Evolutionary conservation across 1,140 invertebrate genomes (phyloP).

Genomic region (Augochlora pura): DNA sequence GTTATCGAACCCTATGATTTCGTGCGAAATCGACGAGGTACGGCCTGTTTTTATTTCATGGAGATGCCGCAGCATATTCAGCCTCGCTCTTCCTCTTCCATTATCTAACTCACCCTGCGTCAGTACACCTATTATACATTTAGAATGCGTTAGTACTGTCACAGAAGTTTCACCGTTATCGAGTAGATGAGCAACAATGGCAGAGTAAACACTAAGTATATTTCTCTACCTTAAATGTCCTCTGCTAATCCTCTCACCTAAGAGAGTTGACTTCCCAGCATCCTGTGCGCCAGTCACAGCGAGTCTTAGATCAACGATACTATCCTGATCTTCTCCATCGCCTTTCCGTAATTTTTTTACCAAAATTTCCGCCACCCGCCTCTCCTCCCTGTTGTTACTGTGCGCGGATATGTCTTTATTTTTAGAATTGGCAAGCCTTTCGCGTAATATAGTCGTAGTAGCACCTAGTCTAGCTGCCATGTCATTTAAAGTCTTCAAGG

Average conservation of each 20-base stretch:
- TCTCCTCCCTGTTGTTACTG: slow-evolving; percentile 69
- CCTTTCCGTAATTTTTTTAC: slow-evolving; percentile 90
- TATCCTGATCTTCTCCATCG: slow-evolving; percentile 93
- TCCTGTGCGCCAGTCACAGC: slow-evolving; percentile 96
- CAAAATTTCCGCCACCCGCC: slow-evolving; percentile 90
- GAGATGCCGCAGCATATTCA: slow-evolving; percentile 97
- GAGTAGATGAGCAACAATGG: slow-evolving; percentile 12
- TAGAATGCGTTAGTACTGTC: slow-evolving; percentile 28
- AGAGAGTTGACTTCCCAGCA: slow-evolving; percentile 95
- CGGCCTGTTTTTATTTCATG: slow-evolving; percentile 98
- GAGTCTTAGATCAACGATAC: slow-evolving; percentile 91
- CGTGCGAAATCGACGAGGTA: slow-evolving; percentile 97
- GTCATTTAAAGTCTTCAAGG: slow-evolving; percentile 88
- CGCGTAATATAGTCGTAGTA: slow-evolving; percentile 86
- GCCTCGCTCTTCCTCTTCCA: slow-evolving; percentile 93
- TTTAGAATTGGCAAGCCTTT: slow-evolving; percentile 79
- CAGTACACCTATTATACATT: slow-evolving; percentile 86
- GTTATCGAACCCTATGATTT: slow-evolving; percentile 96
- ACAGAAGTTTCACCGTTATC: background rate
- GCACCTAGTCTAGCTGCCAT: slow-evolving; percentile 94
- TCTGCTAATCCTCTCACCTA: slow-evolving; percentile 79
- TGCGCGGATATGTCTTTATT: slow-evolving; percentile 74
- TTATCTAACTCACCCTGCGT: slow-evolving; percentile 98
- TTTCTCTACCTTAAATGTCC: slow-evolving; percentile 66
- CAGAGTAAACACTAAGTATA: slow-evolving; percentile 54